Evolutionary conservation across 2,888 invertebrate species (phyloP), one percentile per base, ranked within the genome.

Genomic region (Agrotis puta): DNA sequence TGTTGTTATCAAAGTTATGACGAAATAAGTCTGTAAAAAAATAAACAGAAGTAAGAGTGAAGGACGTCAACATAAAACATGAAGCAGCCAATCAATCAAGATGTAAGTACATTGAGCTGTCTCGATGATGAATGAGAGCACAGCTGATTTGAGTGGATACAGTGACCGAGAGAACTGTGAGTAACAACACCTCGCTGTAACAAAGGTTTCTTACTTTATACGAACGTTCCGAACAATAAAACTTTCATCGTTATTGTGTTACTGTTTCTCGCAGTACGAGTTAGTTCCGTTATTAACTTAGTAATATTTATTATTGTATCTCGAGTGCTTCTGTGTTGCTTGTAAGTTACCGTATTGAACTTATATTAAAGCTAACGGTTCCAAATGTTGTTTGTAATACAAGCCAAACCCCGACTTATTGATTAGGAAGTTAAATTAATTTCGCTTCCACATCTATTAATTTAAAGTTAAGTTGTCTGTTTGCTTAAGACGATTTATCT

Each of bases 381-480:
- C 14, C 11, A 48, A 66, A 48, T 45, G 69, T 78, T 33, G 64
- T 79, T 69, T 64, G 47, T 56, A 14, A 64, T 50, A 47, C 18
- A 53, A 50, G 18, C 45, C 50, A 20, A 67, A 57, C 45, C 61
- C 5, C 27, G 20, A 58, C 27, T 61, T 67, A 75, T 70, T 79
- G 53, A 79, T 74, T 70, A 47, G 39, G 39, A 39, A 39, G 45
- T 45, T 47, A 20, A 61, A 74, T 70, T 67, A 67, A 64, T 79
- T 70, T 62, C 64, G 39, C 27, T 64, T 70, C 39, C 33, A 67
- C 33, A 62, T 77, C 22, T 61, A 68, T 65, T 61, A 64, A 72
- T 68, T 64, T 67, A 73, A 78, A 64, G 51, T 73, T 61, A 77
- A 67, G 24, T 64, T 59, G 57, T 70, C 61, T 76, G 57, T 64